Evolutionary conservation across 2,113 vertebrate species (phyloP).

Genomic region (Actenoides hombroni): DNA sequence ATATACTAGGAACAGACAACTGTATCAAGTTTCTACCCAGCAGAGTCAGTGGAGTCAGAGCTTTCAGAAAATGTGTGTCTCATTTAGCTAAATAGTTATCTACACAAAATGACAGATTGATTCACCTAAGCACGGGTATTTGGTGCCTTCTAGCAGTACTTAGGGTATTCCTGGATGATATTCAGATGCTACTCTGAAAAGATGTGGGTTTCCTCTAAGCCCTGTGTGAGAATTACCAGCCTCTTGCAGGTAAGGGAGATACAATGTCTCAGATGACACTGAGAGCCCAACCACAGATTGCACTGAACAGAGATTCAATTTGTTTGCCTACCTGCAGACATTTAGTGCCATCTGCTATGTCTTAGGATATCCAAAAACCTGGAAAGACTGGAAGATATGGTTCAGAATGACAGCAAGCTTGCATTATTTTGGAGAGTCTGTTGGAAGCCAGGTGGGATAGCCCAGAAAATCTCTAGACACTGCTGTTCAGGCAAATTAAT

Average conservation of each 20-base stretch:
- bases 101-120: background rate
- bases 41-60: background rate
- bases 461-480: background rate
- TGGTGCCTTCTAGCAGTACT: background rate
- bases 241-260: background rate
- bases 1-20: too few species aligned
- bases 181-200: background rate
- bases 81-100: background rate
- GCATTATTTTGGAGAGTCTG: background rate
- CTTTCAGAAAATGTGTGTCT: background rate
- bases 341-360: constrained; percentile 34
- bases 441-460: background rate
- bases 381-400: background rate
- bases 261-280: background rate
- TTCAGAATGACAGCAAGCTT: background rate
- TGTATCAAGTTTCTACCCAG: background rate
- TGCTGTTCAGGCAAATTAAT: background rate
- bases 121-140: background rate
- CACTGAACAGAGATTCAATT: constrained; percentile 1
- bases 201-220: background rate
- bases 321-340: background rate
- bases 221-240: background rate
- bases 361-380: constrained; percentile 14
- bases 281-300: background rate
- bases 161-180: background rate